phyloP scores from a whole-genome alignment of 64 coral and sea anemone species.

The Dendronephthya gigantea region DNA sequence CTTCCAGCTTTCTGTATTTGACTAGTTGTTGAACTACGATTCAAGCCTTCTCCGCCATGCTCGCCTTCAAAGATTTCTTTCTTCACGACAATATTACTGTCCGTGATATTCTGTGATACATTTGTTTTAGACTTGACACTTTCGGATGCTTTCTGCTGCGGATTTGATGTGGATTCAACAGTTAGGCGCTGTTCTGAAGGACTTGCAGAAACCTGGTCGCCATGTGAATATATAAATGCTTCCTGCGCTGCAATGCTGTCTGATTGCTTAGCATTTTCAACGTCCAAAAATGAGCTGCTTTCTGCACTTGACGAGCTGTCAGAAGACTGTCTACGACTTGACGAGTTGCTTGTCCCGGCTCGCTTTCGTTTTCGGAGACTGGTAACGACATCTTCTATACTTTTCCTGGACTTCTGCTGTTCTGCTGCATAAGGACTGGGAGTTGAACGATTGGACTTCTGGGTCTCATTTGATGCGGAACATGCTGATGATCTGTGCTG shows the following conservation, averaged over 20 bases:
- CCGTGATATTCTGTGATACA: too few species aligned
- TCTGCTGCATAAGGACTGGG: neutral
- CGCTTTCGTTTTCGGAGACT: neutral
- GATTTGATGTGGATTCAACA: neutral
- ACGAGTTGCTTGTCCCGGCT: neutral
- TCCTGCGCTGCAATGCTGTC: neutral
- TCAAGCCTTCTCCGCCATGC: too few species aligned
- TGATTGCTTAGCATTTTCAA: neutral
- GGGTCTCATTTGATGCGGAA: too few species aligned
- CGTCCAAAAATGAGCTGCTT: too few species aligned
- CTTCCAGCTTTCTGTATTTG: too few species aligned
- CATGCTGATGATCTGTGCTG: too few species aligned
- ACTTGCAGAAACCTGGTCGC: neutral
- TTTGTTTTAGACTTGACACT: neutral
- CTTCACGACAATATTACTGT: too few species aligned
- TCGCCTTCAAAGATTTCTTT: too few species aligned
- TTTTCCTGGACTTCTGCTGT: neutral
- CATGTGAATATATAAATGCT: neutral
- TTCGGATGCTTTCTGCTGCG: neutral
- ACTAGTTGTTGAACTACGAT: too few species aligned
- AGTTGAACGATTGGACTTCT: neutral
- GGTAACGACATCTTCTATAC: neutral
- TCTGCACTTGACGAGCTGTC: neutral
- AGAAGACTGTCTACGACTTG: neutral
- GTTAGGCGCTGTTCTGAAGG: neutral